Percentiles rank a stretch among this genome's conserved stretches.
phyloP scores from a whole-genome alignment of 2,888 invertebrate genomes.

The Andrena bucephala region DNA sequence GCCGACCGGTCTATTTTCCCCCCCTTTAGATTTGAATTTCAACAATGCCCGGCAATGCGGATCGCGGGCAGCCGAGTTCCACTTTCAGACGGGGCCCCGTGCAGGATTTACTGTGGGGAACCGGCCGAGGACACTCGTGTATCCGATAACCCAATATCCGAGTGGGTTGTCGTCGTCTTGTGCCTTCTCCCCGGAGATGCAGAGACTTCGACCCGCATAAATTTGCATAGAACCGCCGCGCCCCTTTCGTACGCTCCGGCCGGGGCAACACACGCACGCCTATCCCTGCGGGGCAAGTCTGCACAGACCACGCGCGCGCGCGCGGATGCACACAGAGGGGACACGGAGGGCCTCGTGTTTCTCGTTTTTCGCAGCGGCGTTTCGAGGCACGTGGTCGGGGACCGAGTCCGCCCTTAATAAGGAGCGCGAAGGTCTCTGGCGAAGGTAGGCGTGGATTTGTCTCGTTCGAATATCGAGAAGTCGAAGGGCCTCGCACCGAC shows the following conservation, averaged over 20 bases:
- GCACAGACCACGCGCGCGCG: too few species aligned
- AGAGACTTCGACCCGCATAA: constrained; percentile 68
- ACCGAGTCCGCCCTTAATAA: constrained; percentile 63
- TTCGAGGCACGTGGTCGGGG: constrained; percentile 51
- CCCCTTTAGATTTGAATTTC: constrained; percentile 58
- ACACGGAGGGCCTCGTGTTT: constrained; percentile 24
- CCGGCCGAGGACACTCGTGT: constrained; percentile 71
- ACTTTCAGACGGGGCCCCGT: constrained; percentile 55
- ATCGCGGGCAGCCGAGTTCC: constrained; percentile 56
- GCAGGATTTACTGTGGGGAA: constrained; percentile 60
- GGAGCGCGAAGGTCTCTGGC: constrained; percentile 61
- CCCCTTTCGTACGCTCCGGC: constrained; percentile 47
- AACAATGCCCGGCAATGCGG: constrained; percentile 47
- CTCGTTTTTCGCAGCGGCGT: constrained; percentile 41
- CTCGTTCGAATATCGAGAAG: constrained; percentile 59
- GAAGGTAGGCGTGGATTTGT: constrained; percentile 68
- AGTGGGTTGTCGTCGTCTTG: constrained; percentile 55
- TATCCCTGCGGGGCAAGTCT: not conserved
- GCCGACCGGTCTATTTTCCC: constrained; percentile 47
- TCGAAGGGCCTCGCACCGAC: constrained; percentile 28
- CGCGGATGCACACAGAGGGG: not conserved
- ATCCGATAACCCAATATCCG: constrained; percentile 79
- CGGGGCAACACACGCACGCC: constrained; percentile 15
- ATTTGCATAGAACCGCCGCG: constrained; percentile 74
- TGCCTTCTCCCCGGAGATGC: constrained; percentile 54